phyloP scores from a whole-genome alignment of 2,113 vertebrate species.

The Crotalus horridus region DNA sequence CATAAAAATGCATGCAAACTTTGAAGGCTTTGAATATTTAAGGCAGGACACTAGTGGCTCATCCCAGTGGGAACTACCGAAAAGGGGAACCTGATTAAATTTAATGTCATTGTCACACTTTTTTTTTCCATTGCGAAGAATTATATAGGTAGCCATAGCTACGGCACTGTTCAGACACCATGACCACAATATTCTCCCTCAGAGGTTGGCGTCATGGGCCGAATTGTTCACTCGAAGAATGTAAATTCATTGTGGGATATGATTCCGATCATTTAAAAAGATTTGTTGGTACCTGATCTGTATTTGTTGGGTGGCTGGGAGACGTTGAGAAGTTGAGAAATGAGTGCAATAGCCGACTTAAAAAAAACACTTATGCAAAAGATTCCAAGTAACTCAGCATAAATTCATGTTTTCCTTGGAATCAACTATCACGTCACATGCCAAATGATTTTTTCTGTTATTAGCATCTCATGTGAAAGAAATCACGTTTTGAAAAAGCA shows the following conservation, averaged over 20 bases:
- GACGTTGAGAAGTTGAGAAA: neutral
- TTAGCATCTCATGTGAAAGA: neutral
- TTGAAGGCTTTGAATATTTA: constrained; percentile 82
- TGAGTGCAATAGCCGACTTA: neutral
- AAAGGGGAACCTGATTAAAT: constrained; percentile 98
- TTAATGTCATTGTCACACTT: constrained; percentile 91
- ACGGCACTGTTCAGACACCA: constrained; percentile 89
- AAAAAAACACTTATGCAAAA: neutral
- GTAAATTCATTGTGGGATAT: constrained; percentile 74
- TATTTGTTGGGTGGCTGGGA: constrained; percentile 34
- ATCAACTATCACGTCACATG: neutral
- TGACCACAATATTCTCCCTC: constrained; percentile 87
- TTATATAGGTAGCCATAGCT: constrained; percentile 96
- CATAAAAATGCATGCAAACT: constrained; percentile 79
- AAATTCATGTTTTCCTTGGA: neutral
- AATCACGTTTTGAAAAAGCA: neutral
- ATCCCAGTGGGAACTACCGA: constrained; percentile 88
- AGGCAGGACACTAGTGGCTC: constrained; percentile 81
- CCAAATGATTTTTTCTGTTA: neutral
- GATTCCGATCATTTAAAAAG: constrained; percentile 70
- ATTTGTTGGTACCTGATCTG: constrained; percentile 62
- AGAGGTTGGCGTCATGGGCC: constrained; percentile 77
- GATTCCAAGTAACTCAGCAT: constrained; percentile 28
- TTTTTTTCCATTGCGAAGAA: constrained; percentile 85
- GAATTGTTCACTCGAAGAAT: constrained; percentile 81